Evolutionary conservation across 2,113 vertebrate species (phyloP).

Genomic region (Grammomys surdaster): DNA sequence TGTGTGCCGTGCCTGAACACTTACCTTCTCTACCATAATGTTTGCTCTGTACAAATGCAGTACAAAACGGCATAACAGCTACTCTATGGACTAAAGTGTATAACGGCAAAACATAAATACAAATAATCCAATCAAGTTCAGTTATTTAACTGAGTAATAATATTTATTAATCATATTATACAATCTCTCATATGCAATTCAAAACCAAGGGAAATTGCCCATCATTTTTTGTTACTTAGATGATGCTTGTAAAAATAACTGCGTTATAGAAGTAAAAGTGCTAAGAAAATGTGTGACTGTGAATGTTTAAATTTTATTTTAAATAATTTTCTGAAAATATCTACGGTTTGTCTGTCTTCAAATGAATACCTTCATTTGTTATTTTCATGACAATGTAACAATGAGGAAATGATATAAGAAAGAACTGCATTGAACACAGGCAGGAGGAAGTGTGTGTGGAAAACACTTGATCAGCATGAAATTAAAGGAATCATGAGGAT

Average conservation of each 20-base stretch:
- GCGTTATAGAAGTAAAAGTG: background rate
- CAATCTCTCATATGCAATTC: background rate
- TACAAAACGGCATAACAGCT: too few species aligned
- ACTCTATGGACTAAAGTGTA: background rate
- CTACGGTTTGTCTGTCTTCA: background rate
- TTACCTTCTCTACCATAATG: background rate
- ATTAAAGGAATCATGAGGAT: background rate
- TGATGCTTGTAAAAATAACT: background rate
- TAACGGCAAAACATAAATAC: background rate
- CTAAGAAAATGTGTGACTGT: background rate
- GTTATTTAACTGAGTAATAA: background rate
- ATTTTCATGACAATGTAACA: background rate
- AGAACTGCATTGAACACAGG: background rate
- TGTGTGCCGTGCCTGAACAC: background rate
- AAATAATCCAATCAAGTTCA: background rate
- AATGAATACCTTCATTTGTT: background rate
- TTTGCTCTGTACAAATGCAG: background rate
- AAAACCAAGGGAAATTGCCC: background rate
- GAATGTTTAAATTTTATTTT: background rate
- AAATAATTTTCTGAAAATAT: background rate
- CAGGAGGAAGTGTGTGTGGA: background rate
- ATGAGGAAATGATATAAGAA: background rate
- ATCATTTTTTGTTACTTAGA: background rate
- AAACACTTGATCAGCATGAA: background rate
- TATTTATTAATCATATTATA: background rate